Conservation (phyloP, 2,113 vertebrate species). For the Diphyllodes magnificus region DNA sequence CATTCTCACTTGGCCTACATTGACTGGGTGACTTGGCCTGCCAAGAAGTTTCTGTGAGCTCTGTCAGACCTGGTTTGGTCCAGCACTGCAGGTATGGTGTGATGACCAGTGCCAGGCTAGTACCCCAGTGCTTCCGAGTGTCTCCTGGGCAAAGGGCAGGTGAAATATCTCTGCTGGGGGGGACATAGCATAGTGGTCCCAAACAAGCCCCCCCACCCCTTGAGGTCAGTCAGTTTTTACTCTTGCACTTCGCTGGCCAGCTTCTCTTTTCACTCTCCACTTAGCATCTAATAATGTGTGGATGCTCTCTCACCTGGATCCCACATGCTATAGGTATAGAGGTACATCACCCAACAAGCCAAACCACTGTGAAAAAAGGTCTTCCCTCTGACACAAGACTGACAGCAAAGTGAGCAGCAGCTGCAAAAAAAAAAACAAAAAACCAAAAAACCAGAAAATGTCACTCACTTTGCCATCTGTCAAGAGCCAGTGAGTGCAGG, state of each 20-base stretch:
- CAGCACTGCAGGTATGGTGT: background rate
- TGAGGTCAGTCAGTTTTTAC: background rate
- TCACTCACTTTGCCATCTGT: background rate
- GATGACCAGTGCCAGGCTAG: background rate
- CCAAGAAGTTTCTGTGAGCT: background rate
- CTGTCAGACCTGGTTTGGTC: background rate
- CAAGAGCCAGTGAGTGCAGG: background rate
- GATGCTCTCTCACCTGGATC: background rate
- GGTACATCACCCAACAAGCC: background rate
- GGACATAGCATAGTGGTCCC: background rate
- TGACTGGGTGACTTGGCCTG: background rate
- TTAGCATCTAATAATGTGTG: background rate
- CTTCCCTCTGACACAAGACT: background rate
- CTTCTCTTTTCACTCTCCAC: background rate
- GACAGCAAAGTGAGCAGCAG: background rate
- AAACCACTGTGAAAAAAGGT: background rate
- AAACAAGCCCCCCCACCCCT: rapidly evolving
- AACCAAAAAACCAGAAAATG: background rate
- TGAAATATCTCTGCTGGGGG: background rate
- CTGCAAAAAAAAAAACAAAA: background rate
- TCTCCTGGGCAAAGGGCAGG: background rate
- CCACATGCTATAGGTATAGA: background rate
- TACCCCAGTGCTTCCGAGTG: background rate
- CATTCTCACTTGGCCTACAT: background rate
- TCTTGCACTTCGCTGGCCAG: background rate